These are phyloP conservation scores for Mythimna ferrago DNA, from an alignment of 2,888 invertebrate genomes.

Conservation along the genomic window DNA sequence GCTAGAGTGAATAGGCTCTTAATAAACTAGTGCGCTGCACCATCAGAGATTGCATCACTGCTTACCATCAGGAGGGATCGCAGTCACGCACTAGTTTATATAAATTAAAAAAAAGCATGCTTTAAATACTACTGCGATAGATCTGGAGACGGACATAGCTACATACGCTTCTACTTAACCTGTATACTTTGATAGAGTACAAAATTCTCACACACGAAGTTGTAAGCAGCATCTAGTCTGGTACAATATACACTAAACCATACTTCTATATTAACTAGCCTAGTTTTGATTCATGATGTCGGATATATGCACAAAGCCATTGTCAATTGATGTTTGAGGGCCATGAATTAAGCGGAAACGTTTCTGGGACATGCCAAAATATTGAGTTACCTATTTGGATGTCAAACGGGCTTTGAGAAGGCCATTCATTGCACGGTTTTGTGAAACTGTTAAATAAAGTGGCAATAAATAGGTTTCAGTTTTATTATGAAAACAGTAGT, in stretches of 20 bases:
- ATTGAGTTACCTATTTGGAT: slow-evolving; percentile 38
- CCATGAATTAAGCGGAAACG: slow-evolving; percentile 49
- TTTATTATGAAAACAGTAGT: not conserved
- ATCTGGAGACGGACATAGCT: no score
- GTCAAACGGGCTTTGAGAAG: slow-evolving; percentile 17
- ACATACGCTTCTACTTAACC: no score
- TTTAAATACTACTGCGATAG: no score
- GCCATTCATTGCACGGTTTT: slow-evolving; percentile 15
- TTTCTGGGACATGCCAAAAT: slow-evolving; percentile 38
- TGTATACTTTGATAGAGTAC: not conserved
- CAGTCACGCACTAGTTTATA: no score
- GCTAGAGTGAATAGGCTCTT: no score
- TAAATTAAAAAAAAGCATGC: no score
- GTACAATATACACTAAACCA: not conserved
- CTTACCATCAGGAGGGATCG: no score
- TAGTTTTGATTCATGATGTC: slow-evolving; percentile 20
- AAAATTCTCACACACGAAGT: not conserved
- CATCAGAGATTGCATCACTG: no score
- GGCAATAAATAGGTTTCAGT: not conserved
- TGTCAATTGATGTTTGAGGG: slow-evolving; percentile 47
- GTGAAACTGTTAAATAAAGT: not conserved
- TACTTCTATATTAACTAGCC: not conserved
- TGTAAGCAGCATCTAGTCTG: not conserved
- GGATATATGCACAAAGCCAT: slow-evolving; percentile 34
- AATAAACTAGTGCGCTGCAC: no score